Base-by-base conservation (phyloP, 2,888 invertebrate genomes). In the Rhimphoctona megacephalus region DNA sequence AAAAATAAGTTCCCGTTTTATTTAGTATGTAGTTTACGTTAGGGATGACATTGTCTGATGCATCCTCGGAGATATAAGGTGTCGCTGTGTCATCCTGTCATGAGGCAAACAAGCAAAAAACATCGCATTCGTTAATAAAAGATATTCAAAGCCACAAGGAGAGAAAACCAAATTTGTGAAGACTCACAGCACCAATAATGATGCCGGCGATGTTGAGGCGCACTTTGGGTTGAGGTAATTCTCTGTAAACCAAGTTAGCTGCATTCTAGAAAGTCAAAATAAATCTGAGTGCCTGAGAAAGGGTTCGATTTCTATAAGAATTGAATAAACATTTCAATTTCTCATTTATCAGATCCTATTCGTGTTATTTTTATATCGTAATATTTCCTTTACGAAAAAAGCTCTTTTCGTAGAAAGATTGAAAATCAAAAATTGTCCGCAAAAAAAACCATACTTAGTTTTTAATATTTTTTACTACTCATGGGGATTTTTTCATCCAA, bases 161-260 rank as follows among this genome's bases (percentile, higher is more conserved):
- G 57, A 25, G 14, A 14, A 25, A 25, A 14, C 14, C 11, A 57
- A 25, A 11, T 14, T 25, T 14, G 14, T 25, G 11, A 30, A 39
- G 8, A 52, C 52, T 72, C 19, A 72, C 52, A 7, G 72, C 72
- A n/a, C 30, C 52, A 72, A 72, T 33, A 3, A 72, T 72, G 46
- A 74, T 74, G 9, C 74, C 74, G 22, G 74, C 74, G 17, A 74
- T 74, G 25, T 57, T 74, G 17, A 74, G 74, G 2, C 57, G 43
- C 36, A 74, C 57, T 74, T 74, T 74, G n/a, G 74, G 74, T 5
- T 36, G 17, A 3, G 11, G 0, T 25, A 74, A 39, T 54, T 36
- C n/a, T n/a, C 57, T 22, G 39, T 74, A 74, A 36, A 74, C 39
- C 57, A 74, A 22, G 17, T 74, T 61, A 36, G 46, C 57, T 19